A percentile compares a stretch with the other conserved stretches of the same genome.
phyloP scores from a whole-genome alignment of 2,888 invertebrate species.

The Lamellibrachia columna region DNA sequence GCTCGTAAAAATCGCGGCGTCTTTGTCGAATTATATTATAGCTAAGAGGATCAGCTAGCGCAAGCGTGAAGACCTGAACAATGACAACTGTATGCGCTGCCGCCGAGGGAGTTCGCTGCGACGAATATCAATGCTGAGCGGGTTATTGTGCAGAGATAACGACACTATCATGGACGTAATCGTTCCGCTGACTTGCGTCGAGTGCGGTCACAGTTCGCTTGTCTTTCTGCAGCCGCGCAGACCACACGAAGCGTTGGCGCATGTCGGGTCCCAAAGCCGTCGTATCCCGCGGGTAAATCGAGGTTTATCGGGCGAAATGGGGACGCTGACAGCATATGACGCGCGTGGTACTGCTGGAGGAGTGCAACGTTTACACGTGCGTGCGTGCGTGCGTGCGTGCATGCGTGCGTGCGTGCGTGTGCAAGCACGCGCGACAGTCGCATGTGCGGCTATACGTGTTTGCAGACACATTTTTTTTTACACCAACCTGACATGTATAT shows the following conservation, averaged over 20 bases:
- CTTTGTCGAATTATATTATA: slow-evolving; percentile 12
- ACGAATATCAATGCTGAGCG: not conserved
- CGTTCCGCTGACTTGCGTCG: slow-evolving; percentile 3
- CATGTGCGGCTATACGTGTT: too few relatives aligned
- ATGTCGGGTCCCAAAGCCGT: not conserved
- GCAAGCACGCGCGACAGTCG: too few relatives aligned
- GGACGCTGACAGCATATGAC: not conserved
- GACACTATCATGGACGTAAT: not conserved
- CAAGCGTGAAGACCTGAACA: not conserved
- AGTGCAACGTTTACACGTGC: too few relatives aligned
- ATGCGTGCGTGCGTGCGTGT: too few relatives aligned
- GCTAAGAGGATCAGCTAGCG: not conserved
- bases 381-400: too few relatives aligned
- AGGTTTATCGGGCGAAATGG: not conserved
- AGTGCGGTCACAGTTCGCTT: not conserved
- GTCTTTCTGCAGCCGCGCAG: not conserved
- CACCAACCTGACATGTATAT: too few relatives aligned
- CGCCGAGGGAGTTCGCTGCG: not conserved
- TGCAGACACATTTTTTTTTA: too few relatives aligned
- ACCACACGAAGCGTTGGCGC: not conserved
- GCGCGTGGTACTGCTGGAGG: too few relatives aligned
- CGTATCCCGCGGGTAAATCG: not conserved
- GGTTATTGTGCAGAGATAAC: slow-evolving; percentile 12
- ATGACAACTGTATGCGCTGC: not conserved
- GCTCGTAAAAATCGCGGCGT: slow-evolving; percentile 5